Evolutionary conservation across 2,888 invertebrate genomes (phyloP).

Genomic region (Globia sparganii): DNA sequence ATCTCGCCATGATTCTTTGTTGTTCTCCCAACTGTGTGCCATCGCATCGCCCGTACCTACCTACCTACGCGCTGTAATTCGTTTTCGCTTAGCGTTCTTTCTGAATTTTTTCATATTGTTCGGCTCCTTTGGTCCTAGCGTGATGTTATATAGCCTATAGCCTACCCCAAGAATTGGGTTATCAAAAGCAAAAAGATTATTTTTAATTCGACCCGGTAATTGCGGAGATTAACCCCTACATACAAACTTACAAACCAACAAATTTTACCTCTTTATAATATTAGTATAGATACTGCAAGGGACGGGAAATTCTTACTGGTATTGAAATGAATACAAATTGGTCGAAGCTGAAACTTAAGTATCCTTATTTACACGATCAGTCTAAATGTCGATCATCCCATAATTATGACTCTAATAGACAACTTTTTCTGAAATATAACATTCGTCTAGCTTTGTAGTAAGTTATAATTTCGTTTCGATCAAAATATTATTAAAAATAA

Average conservation of each 20-base stretch:
- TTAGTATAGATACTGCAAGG: not conserved
- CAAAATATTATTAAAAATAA: not conserved
- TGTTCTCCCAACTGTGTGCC: not conserved
- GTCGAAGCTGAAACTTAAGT: not conserved
- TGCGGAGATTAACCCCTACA: not conserved
- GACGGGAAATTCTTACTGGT: not conserved
- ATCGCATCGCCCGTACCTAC: not conserved
- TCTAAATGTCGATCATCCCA: not conserved
- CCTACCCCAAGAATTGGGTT: not conserved
- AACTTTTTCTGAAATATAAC: not conserved
- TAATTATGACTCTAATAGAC: not conserved
- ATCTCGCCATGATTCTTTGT: too few species aligned
- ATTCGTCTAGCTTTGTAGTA: not conserved
- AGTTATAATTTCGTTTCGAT: not conserved
- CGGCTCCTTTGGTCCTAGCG: too few species aligned
- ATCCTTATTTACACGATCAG: not conserved
- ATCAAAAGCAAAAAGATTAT: not conserved
- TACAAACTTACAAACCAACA: not conserved
- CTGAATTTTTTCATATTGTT: not conserved
- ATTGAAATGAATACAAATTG: not conserved
- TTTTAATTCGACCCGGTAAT: not conserved
- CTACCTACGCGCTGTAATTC: not conserved
- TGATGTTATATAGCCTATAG: not conserved
- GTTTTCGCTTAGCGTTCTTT: not conserved
- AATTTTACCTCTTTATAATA: not conserved